A percentile compares a stretch with the other conserved stretches of the same genome.
These are phyloP conservation scores for Mesodorylaimus sp. DNA, from an alignment of 2,888 invertebrate species.

Conservation along the genomic window DNA sequence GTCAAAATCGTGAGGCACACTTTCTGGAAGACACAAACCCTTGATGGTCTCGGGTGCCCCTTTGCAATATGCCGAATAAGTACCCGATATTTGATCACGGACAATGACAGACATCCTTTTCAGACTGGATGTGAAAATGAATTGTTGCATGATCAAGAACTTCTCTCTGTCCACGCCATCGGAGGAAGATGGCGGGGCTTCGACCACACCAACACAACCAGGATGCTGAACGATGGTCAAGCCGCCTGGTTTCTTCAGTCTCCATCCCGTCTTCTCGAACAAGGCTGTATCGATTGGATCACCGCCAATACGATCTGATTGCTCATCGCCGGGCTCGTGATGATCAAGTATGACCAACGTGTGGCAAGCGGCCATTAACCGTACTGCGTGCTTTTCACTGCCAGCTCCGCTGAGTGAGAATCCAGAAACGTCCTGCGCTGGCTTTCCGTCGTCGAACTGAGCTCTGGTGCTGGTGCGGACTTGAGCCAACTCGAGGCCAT, in stretches of 20 bases:
- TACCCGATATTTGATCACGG: too few relatives aligned
- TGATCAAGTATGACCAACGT: conserved; percentile 70
- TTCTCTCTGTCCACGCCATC: neutral
- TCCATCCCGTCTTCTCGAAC: too few relatives aligned
- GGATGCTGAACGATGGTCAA: too few relatives aligned
- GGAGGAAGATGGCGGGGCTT: too few relatives aligned
- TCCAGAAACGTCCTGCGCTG: conserved; percentile 49
- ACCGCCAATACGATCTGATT: conserved; percentile 86
- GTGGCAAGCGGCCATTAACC: conserved; percentile 81
- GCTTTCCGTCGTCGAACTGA: neutral
- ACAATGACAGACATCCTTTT: conserved; percentile 73
- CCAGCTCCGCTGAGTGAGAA: too few relatives aligned
- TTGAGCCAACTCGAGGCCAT: conserved; percentile 24
- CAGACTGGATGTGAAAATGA: conserved; percentile 57
- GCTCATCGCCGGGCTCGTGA: conserved; percentile 63
- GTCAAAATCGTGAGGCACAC: conserved; percentile 38
- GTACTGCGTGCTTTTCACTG: conserved; percentile 29
- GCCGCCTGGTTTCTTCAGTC: too few relatives aligned
- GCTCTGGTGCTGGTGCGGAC: neutral
- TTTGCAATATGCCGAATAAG: too few relatives aligned
- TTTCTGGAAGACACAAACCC: conserved; percentile 35
- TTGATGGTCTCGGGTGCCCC: conserved; percentile 41
- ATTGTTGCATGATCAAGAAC: conserved; percentile 53
- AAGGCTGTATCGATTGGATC: too few relatives aligned
- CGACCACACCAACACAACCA: neutral